Conservation (phyloP, 2,888 invertebrate species). For the Willowsia nigromaculata region DNA sequence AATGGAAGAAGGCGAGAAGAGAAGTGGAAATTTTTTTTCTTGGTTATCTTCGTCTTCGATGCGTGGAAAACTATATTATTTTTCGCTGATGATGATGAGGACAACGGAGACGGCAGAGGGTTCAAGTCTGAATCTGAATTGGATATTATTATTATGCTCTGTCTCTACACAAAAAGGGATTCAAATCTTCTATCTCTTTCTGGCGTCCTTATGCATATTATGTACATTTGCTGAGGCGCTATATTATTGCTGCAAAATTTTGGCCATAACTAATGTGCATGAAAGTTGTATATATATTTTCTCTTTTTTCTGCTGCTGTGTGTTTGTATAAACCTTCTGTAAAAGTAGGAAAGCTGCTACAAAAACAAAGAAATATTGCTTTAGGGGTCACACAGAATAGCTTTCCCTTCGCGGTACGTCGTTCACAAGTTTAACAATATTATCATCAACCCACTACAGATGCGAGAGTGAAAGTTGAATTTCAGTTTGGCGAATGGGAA, state of each 20-base stretch:
- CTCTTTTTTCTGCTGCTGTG: neutral
- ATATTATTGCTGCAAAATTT: conserved; percentile 38
- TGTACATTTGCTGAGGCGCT: neutral
- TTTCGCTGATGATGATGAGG: conserved; percentile 53
- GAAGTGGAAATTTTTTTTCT: conserved; percentile 13
- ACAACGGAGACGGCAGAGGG: conserved; percentile 10
- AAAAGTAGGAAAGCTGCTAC: neutral
- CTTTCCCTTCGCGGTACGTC: conserved; percentile 24
- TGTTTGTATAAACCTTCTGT: neutral
- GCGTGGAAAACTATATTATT: conserved; percentile 71
- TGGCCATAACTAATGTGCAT: conserved; percentile 12
- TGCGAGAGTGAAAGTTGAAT: conserved; percentile 2
- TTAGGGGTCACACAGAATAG: conserved; percentile 46
- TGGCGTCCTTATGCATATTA: conserved; percentile 8
- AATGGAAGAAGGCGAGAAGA: conserved; percentile 11
- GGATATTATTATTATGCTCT: conserved; percentile 8
- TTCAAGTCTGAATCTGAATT: conserved; percentile 36
- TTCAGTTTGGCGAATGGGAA: neutral
- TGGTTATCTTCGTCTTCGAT: conserved; percentile 55
- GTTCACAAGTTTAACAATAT: conserved; percentile 22
- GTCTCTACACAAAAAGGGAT: neutral
- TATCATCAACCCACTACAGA: neutral
- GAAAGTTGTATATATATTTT: neutral
- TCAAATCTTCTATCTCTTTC: no score
- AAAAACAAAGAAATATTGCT: conserved; percentile 53